Percentiles rank a stretch among this genome's conserved stretches.
These are phyloP conservation scores for Zaprionus gabonicus DNA, from an alignment of 1,140 invertebrate genomes.

Conservation along the genomic window DNA sequence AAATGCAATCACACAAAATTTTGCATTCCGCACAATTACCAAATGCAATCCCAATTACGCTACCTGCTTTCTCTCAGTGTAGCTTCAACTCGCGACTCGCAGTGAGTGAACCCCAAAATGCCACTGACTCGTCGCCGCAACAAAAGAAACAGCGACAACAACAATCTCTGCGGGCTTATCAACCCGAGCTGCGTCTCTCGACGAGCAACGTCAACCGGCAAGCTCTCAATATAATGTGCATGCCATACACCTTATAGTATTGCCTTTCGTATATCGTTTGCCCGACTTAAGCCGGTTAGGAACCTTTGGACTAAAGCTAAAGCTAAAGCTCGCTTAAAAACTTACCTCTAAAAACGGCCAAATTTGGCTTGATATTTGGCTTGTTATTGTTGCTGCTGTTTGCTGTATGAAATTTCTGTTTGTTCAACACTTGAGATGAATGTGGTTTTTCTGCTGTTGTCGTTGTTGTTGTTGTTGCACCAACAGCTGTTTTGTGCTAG, in stretches of 20 bases:
- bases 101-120: constrained; percentile 13
- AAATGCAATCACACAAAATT: no score
- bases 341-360: constrained; percentile 19
- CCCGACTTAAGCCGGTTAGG: constrained; percentile 1
- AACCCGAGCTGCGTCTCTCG: not conserved
- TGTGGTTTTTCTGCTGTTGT: constrained; percentile 27
- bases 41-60: not conserved
- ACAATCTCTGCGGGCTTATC: constrained; percentile 19
- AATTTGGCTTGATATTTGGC: not conserved
- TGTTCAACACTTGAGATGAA: constrained; percentile 31
- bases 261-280: not conserved
- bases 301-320: constrained; percentile 1
- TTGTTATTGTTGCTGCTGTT: not conserved
- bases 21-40: no score
- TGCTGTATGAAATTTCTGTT: constrained; percentile 15
- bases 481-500: constrained; percentile 71
- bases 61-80: constrained; percentile 13
- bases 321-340: not conserved
- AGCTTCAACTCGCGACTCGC: not conserved
- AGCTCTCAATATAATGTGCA: constrained; percentile 15
- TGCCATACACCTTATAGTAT: not conserved
- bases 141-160: not conserved
- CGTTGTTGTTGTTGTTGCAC: constrained; percentile 52
- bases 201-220: constrained; percentile 19
- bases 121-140: constrained; percentile 4